A percentile compares a stretch with the other conserved stretches of the same genome.
phyloP scores from a whole-genome alignment of 2,113 vertebrate species.

The Ailurus styani region DNA sequence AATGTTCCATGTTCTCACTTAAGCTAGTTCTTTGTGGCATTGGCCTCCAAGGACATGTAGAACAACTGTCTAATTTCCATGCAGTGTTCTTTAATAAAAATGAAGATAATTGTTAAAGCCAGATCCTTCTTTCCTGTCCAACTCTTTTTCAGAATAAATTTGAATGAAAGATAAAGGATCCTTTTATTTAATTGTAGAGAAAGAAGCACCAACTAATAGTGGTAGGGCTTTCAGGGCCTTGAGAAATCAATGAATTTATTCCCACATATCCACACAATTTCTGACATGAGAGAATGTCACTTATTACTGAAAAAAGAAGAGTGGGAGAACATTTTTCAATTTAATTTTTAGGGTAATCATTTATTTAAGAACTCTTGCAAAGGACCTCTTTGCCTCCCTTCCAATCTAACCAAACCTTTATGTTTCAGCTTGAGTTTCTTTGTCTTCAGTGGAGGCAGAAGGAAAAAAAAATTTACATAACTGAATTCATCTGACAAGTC shows the following conservation, averaged over 20 bases:
- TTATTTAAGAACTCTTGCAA: background rate
- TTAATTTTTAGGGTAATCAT: background rate
- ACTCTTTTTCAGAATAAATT: conserved; percentile 36
- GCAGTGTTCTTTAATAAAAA: conserved; percentile 41
- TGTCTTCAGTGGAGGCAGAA: background rate
- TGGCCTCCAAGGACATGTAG: background rate
- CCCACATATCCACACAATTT: background rate
- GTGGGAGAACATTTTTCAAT: background rate
- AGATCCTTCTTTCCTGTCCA: background rate
- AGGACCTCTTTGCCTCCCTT: background rate
- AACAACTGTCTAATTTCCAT: conserved; percentile 43
- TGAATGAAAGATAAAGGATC: conserved; percentile 9
- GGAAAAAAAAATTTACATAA: conserved; percentile 1
- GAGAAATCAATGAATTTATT: background rate
- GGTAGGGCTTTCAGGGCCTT: background rate
- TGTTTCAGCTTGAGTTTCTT: background rate
- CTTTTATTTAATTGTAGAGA: background rate
- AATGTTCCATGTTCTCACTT: background rate
- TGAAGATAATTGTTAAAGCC: background rate
- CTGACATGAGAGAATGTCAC: background rate
- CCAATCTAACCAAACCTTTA: background rate
- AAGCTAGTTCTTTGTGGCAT: background rate
- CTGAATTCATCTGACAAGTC: background rate
- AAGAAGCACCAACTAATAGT: background rate
- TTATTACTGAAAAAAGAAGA: background rate